A percentile compares a stretch with the other conserved stretches of the same genome.
Evolutionary conservation across 2,797 vertebrate genomes (phyloP).

Genomic region (Gadopsis bispinosus): DNA sequence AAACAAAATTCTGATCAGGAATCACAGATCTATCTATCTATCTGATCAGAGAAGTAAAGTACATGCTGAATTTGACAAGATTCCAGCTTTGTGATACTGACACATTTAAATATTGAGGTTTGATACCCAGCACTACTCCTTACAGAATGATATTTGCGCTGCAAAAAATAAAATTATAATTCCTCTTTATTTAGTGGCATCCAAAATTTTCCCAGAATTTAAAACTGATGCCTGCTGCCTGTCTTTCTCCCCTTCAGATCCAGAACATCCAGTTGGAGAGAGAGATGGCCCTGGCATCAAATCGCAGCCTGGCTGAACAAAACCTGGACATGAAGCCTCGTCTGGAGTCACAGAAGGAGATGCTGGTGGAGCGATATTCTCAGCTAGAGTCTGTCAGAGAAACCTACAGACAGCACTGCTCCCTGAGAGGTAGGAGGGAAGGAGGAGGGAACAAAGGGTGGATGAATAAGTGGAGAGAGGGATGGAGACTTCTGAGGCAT

Average conservation of each 20-base stretch:
- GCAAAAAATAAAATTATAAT: neutral
- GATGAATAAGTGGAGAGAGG: neutral
- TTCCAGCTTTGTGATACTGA: neutral
- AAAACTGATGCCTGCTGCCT: neutral
- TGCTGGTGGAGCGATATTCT: conserved; percentile 88
- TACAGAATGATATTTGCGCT: neutral
- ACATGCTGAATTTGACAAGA: neutral
- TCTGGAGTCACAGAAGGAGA: conserved; percentile 86
- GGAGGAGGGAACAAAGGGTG: conserved; percentile 8
- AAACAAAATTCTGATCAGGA: neutral
- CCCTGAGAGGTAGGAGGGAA: conserved; percentile 86
- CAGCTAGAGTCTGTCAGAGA: conserved; percentile 88
- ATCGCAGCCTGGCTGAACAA: conserved; percentile 93
- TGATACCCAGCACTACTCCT: neutral
- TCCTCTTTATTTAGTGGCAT: neutral
- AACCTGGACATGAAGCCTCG: conserved; percentile 91
- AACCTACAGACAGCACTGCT: conserved; percentile 88
- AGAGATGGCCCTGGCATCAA: conserved; percentile 94
- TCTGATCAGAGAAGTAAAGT: neutral
- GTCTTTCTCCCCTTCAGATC: conserved; percentile 79
- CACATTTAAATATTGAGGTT: neutral
- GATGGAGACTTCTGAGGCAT: neutral
- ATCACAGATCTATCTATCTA: too few relatives aligned
- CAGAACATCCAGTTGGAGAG: conserved; percentile 95
- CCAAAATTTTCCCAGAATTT: neutral